Evolutionary conservation across 2,797 vertebrate genomes (phyloP).

Genomic region (Microhierax caerulescens): DNA sequence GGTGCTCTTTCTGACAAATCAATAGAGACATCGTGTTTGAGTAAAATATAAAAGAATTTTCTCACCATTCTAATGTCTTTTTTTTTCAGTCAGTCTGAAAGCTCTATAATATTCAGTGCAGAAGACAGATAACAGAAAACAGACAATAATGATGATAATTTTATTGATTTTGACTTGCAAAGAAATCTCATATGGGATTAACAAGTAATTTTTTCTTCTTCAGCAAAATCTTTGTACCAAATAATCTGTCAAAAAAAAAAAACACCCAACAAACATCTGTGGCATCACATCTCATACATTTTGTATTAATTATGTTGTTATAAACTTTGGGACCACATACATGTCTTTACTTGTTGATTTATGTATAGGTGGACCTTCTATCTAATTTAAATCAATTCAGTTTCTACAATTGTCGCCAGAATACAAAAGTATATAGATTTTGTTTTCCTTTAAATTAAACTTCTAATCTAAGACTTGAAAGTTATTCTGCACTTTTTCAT

Average conservation of each 20-base stretch:
- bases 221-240: background rate
- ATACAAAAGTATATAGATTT: background rate
- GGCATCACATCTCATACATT: background rate
- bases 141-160: constrained; percentile 40
- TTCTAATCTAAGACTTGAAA: background rate
- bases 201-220: constrained; percentile 2
- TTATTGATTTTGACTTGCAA: constrained; percentile 57
- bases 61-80: background rate
- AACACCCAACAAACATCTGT: background rate
- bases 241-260: background rate
- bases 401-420: background rate
- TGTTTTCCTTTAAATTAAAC: background rate
- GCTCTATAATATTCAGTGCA: constrained; percentile 14
- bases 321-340: background rate
- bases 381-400: background rate
- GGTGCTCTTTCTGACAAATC: constrained; percentile 27
- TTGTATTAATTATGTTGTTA: background rate
- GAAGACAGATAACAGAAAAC: constrained; percentile 21
- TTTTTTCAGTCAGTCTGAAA: background rate
- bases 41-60: constrained; percentile 37
- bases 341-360: background rate
- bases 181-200: constrained; percentile 6
- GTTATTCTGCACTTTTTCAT: constrained; percentile 4
- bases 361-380: background rate
- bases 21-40: constrained; percentile 5